Evolutionary conservation across 23 tunicate genomes (phyloP), one percentile per base, ranked within the genome.

Genomic region (Phallusia fumigata): DNA sequence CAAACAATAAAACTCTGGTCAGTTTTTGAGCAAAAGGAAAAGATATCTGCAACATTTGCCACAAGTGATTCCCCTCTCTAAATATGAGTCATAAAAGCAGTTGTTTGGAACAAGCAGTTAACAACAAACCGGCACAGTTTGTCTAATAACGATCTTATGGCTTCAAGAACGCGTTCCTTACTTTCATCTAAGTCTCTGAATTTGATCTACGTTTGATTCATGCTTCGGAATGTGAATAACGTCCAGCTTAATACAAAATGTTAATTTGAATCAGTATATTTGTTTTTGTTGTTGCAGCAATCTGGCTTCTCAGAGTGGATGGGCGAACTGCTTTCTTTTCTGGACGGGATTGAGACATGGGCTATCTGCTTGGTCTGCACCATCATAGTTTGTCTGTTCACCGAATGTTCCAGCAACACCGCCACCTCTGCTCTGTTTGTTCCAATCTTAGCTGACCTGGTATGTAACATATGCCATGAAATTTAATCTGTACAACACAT

Each of bases 241-340:
- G 10, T 40, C 47, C 47, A 40, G 10, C 47, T 10, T 3, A 40
- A 40, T 5, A 40, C 8, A 40, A 40, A 40, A 40, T 40, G 10
- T 40, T 40, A 10, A 40, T 40, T 40, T 10, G 8, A 3, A 10
- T 10, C 10, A 40, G 10, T 40, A 40, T 40, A 3, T 40, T 10
- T 40, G 47, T 53, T 52, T 80, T 30, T 16, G 3, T 33, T 35
- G 0, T 32, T 24, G 18, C 90, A 94, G 98, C 82, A 76, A 73
- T 96, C 99, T 0, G 99, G 99, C 11, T 85, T 96, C 52, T 96
- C 99, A 0, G 51, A 77, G 34, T 96, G 99, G 99, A 49, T 96
- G 74, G 99, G 92, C 21, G 74, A 84, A 26, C 90, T 83, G 32
- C 88, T 96, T 13, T 34, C 78, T 2, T 82, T 86, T 33, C 72